phyloP scores from a whole-genome alignment of 2,113 vertebrate species.

The Elgaria multicarinata region DNA sequence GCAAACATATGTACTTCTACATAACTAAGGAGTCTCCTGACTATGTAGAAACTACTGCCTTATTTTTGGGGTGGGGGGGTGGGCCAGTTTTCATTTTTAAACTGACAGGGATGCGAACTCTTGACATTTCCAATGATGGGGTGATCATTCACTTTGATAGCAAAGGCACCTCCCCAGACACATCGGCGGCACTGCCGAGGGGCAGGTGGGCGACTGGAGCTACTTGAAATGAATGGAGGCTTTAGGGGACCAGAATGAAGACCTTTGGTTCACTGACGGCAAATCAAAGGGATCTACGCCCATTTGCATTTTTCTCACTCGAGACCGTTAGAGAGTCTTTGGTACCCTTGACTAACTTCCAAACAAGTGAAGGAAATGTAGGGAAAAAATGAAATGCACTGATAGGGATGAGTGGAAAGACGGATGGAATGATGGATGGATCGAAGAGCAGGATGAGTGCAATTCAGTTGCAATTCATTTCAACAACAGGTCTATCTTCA shows the following conservation, averaged over 20 bases:
- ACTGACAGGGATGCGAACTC: not conserved
- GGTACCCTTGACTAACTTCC: slow-evolving; percentile 32
- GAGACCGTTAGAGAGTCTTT: slow-evolving; percentile 9
- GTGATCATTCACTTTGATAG: not conserved
- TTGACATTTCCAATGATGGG: not conserved
- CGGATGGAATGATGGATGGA: slow-evolving; percentile 11
- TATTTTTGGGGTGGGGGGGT: not conserved
- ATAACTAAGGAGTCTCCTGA: not conserved
- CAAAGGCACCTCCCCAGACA: not conserved
- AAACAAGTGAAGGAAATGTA: slow-evolving; percentile 47
- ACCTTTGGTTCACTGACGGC: not conserved
- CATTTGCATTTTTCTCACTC: not conserved
- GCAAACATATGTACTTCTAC: not conserved
- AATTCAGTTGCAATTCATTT: not conserved
- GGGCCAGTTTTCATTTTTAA: not conserved
- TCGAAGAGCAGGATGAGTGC: not conserved
- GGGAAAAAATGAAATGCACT: not conserved
- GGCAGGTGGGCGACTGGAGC: not conserved
- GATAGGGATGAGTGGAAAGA: slow-evolving; percentile 5
- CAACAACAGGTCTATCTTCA: not conserved
- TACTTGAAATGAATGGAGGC: not conserved
- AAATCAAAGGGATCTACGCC: not conserved
- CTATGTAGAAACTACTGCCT: not conserved
- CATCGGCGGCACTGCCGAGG: not conserved
- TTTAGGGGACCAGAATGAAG: not conserved